Conservation (phyloP, 2,113 vertebrate species). For the Beaufortia kweichowensis region DNA sequence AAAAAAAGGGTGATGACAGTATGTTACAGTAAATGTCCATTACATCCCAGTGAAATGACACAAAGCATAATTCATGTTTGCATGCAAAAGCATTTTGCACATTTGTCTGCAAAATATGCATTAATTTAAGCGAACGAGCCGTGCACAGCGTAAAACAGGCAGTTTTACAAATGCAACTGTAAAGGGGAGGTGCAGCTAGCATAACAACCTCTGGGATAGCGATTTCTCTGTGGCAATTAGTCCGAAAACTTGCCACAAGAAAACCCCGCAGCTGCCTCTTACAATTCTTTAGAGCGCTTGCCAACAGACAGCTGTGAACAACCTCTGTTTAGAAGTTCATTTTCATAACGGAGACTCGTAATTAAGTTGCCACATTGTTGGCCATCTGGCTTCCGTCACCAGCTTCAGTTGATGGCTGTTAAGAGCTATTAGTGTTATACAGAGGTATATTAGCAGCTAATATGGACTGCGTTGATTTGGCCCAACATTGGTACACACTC, state of each 20-base stretch:
- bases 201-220: slow-evolving; percentile 28
- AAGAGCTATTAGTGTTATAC: slow-evolving; percentile 32
- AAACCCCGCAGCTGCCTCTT: slow-evolving; percentile 28
- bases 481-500: not conserved
- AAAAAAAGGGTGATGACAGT: too few relatives aligned
- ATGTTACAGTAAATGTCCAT: too few relatives aligned
- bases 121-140: not conserved
- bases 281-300: slow-evolving; percentile 28
- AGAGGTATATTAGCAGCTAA: slow-evolving; percentile 14
- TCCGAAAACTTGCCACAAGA: slow-evolving; percentile 39
- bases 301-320: slow-evolving; percentile 58
- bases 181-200: slow-evolving; percentile 22
- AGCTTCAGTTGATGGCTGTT: slow-evolving; percentile 8
- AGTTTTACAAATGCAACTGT: slow-evolving; percentile 35
- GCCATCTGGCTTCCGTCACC: slow-evolving; percentile 38
- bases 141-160: not conserved
- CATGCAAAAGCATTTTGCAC: slow-evolving; percentile 7
- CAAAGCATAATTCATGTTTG: not conserved
- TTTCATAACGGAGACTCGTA: slow-evolving; percentile 61
- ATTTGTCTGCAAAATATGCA: not conserved
- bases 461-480: slow-evolving; percentile 14
- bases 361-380: slow-evolving; percentile 50
- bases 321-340: slow-evolving; percentile 56
- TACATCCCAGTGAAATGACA: not conserved
- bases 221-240: slow-evolving; percentile 47